phyloP scores from a whole-genome alignment of 2,888 invertebrate species.

The Seira sanloemensis region DNA sequence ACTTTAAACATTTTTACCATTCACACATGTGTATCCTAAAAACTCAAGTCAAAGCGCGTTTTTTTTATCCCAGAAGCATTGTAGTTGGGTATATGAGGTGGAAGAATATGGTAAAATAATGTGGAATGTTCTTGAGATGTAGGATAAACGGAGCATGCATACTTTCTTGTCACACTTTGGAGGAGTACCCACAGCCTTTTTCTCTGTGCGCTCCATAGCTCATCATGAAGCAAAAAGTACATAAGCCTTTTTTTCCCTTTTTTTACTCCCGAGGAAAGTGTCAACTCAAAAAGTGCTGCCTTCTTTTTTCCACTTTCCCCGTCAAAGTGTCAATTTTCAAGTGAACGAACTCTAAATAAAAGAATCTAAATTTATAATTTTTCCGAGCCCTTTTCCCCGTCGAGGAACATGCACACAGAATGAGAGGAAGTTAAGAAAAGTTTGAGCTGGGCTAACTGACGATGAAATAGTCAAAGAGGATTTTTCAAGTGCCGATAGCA shows the following conservation, averaged over 20 bases:
- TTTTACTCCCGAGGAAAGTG: constrained; percentile 37
- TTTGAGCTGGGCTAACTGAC: too few relatives aligned
- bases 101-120: constrained; percentile 1
- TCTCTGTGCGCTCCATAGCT: background rate
- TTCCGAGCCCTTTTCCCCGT: constrained; percentile 20
- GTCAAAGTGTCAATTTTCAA: constrained; percentile 72
- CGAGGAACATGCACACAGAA: too few relatives aligned
- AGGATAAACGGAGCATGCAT: constrained; percentile 2
- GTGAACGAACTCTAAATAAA: constrained; percentile 69
- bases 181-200: background rate
- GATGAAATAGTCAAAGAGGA: too few relatives aligned
- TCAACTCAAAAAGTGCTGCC: constrained; percentile 51
- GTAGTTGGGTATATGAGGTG: constrained; percentile 28
- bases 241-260: too few relatives aligned
- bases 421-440: too few relatives aligned
- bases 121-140: background rate
- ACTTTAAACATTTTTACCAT: too few relatives aligned
- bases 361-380: constrained; percentile 72
- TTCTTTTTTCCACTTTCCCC: constrained; percentile 55
- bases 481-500: too few relatives aligned
- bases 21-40: too few relatives aligned
- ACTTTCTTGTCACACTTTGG: constrained; percentile 12
- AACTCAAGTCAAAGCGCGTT: too few relatives aligned
- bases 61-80: too few relatives aligned
- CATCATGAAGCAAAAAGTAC: constrained; percentile 12